Evolutionary conservation across 2,888 invertebrate species (phyloP).

Genomic region (Cataglyphis altisquamis): DNA sequence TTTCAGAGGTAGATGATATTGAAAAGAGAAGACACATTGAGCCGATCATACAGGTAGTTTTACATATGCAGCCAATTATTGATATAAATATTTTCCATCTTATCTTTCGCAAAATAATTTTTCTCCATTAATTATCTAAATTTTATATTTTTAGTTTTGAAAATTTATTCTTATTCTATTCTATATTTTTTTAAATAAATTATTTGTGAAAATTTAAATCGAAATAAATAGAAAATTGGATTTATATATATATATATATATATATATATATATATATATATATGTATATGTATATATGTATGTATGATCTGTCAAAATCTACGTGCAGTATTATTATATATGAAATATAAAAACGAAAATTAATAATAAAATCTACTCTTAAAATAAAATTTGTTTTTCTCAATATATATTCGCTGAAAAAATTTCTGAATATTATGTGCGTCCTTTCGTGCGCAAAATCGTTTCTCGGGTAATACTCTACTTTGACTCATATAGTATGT

Average conservation of each 20-base stretch:
- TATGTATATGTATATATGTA: no score
- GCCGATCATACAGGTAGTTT: neutral
- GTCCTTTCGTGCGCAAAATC: neutral
- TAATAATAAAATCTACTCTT: neutral
- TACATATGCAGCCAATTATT: neutral
- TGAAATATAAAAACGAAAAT: neutral
- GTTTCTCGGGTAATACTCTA: neutral
- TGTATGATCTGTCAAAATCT: neutral
- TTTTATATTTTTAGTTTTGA: neutral
- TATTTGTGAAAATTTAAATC: neutral
- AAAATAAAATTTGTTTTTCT: no score
- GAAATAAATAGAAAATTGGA: no score
- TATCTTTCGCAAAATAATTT: no score
- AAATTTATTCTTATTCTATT: neutral
- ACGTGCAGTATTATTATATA: neutral
- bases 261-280: neutral
- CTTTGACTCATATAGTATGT: neutral
- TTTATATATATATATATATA: neutral
- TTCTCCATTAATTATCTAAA: neutral
- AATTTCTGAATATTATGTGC: neutral
- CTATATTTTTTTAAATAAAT: neutral
- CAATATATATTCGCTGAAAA: neutral
- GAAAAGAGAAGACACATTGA: neutral
- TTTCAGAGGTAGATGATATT: neutral
- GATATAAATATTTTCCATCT: no score